Evolutionary conservation across 2,797 vertebrate species (phyloP), one percentile per base, ranked within the genome.

Genomic region (Clarias pachynema): DNA sequence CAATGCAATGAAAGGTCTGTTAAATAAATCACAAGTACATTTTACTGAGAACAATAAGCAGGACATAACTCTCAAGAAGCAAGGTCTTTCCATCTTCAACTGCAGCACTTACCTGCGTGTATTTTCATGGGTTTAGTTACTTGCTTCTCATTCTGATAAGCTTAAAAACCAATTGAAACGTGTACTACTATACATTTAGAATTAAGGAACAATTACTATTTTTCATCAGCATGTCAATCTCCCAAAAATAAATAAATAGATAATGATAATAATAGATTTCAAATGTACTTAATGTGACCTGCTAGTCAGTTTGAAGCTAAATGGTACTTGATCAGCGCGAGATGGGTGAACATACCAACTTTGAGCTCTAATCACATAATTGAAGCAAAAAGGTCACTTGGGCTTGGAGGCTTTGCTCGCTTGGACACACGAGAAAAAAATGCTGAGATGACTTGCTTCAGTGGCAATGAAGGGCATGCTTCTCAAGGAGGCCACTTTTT

Each of bases 41-140:
- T 97, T 97, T 96, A 97, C 95, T 93, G 94, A 91, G 91, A 93
- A 95, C 96, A 95, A 97, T 97, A 97, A 97, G 97, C 95, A 95
- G 96, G 95, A 96, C 96, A 96, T 96, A 96, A 97, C 95, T 98
- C 96, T 97, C 93, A 95, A 94, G 96, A 95, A 96, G 95, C 96
- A 97, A 96, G 96, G 95, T 94, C 95, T 83, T 74, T 94, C 93
- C 86, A 94, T 96, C 94, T 95, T 94, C 90, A 94, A 93, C 94
- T 94, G 95, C 94, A 94, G 95, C 94, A 94, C 92, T 94, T 95
- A 93, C 95, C 94, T 94, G 94, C 94, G 92, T 92, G 68, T 72
- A 77, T 89, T 87, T 77, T 37, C 62, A 77, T 68, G 62, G 73
- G 31, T 37, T 24, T 72, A 57, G 84, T 83, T 78, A 88, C 81